Evolutionary conservation across 2,888 invertebrate genomes (phyloP), one percentile per base, ranked within the genome.

Genomic region (Beris chalybata): DNA sequence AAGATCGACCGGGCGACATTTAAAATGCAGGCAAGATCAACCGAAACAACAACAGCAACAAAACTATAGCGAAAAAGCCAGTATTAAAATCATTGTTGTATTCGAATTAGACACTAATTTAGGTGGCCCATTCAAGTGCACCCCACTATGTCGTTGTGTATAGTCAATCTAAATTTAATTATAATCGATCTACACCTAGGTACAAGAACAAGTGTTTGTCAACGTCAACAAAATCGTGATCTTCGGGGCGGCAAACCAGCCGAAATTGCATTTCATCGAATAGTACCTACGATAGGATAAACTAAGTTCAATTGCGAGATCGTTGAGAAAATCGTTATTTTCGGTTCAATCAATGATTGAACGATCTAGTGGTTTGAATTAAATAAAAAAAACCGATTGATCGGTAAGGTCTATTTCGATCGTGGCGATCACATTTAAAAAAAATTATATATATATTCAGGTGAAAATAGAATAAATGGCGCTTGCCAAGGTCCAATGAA

Each of bases 261-360:
- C 12, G 53, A 50, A 29, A 22, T 50, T 50, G n/a, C 29, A 38
- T 38, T 9, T 38, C 3, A 38, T 7, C 38, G 38, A 22, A 22
- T 3, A 38, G 7, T 38, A 38, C 38, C 9, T 38, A 38, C 9
- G 38, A 7, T 38, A 5, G 9, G 38, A 38, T 38, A 38, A 38
- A 38, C 3, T 38, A 38, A 38, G 38, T 5, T 7, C 1, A 38
- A 38, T 38, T 7, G 53, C 15, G 7, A 53, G 53, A 53, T 31
- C 5, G 2, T 12, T 53, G 30, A 53, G 53, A 4, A 30, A 9
- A 11, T 29, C 30, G 31, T 31, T 53, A 53, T 53, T 53, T 53
- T 31, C 30, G 12, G 53, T 29, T 53, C 53, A 53, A 53, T 53
- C 53, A 53, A 53, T 53, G 29, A 53, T 53, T 53, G 53, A 53